A percentile compares a stretch with the other conserved stretches of the same genome.
Evolutionary conservation across 2,888 invertebrate species (phyloP).

Genomic region (Tetheella fluctuosa): DNA sequence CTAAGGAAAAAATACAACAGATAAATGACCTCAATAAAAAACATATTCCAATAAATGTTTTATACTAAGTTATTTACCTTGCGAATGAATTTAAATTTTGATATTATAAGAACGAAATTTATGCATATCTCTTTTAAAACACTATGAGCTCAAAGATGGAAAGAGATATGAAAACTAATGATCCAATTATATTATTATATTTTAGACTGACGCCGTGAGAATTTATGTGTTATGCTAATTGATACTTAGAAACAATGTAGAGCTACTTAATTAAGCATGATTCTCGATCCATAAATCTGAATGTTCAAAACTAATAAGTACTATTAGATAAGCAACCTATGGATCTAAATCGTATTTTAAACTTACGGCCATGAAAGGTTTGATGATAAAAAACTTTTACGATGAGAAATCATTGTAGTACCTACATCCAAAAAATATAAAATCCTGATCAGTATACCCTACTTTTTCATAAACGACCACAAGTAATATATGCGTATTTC

Average conservation of each 20-base stretch:
- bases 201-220: constrained; percentile 48
- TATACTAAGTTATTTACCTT: neutral
- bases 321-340: constrained; percentile 14
- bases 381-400: neutral
- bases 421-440: neutral
- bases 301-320: constrained; percentile 53
- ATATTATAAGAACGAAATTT: constrained; percentile 19
- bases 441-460: neutral
- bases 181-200: constrained; percentile 51
- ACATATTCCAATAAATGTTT: constrained; percentile 13
- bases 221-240: constrained; percentile 60
- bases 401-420: neutral
- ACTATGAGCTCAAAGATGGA: constrained; percentile 38
- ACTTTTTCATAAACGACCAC: neutral
- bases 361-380: constrained; percentile 53
- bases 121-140: constrained; percentile 26
- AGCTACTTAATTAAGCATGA: constrained; percentile 76
- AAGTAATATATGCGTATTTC: neutral
- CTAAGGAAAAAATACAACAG: neutral
- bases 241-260: constrained; percentile 60
- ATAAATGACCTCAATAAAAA: constrained; percentile 19
- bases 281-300: constrained; percentile 78
- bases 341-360: constrained; percentile 26
- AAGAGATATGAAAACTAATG: constrained; percentile 36
- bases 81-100: no score